A percentile compares a stretch with the other conserved stretches of the same genome.
Conservation (phyloP, 2,888 invertebrate genomes). For the Lamproptera curius region DNA sequence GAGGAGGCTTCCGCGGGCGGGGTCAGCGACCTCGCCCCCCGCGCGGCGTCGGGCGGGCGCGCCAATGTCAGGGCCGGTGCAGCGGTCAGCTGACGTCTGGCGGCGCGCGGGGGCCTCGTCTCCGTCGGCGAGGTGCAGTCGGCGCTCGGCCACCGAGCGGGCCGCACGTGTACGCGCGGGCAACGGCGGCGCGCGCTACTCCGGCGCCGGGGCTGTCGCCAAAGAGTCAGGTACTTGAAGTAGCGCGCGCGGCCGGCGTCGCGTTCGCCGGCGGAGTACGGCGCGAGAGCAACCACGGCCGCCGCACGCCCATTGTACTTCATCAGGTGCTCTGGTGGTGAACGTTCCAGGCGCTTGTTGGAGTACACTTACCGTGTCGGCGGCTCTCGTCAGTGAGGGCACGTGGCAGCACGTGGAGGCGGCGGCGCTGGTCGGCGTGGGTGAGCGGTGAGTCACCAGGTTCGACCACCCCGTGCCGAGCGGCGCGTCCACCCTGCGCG, state of each 20-base stretch:
- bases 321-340: constrained; percentile 99
- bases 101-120: constrained; percentile 69
- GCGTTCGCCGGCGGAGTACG: constrained; percentile 25
- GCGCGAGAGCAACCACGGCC: constrained; percentile 50
- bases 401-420: constrained; percentile 35
- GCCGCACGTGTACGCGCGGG: constrained; percentile 51
- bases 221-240: constrained; percentile 98
- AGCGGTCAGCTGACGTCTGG: constrained; percentile 78
- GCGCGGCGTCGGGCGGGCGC: constrained; percentile 62
- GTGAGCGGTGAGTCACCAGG: constrained; percentile 62
- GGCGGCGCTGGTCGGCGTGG: constrained; percentile 30
- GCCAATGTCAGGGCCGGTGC: constrained; percentile 79
- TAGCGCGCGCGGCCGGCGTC: constrained; percentile 93
- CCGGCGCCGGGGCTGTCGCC: constrained; percentile 90
- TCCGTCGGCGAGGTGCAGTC: constrained; percentile 64
- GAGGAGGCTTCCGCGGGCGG: constrained; percentile 74
- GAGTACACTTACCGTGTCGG: constrained; percentile 98
- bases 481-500: constrained; percentile 54
- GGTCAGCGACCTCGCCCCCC: constrained; percentile 69
- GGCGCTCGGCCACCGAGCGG: constrained; percentile 53
- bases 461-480: constrained; percentile 57
- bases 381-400: constrained; percentile 48
- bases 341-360: constrained; percentile 97
- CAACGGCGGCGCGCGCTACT: constrained; percentile 87
- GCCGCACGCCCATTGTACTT: constrained; percentile 99